Base-by-base conservation (phyloP, 2,113 vertebrate species). In the Eupsittula cactorum region DNA sequence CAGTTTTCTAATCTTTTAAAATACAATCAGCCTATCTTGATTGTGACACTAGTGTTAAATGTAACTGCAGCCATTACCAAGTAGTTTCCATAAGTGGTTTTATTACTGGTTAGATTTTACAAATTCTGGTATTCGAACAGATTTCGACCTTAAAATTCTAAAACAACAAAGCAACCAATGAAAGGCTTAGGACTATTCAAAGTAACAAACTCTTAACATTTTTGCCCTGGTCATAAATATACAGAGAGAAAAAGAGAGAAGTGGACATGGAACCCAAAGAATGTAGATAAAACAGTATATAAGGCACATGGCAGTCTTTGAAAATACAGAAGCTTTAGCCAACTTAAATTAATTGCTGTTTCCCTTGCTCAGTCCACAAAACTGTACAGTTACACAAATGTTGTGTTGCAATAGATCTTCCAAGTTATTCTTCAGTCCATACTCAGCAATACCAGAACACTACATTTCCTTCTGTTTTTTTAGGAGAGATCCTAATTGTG, bases 371-470 rank as follows among this genome's bases (percentile, higher is more conserved):
- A 98, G 98, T 98, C 98, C 99, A 98, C 98, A 98, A 98, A 98
- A 98, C 98, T 98, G 98, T 98, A 99, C 98, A 99, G 98, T 97
- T 98, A 99, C 99, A 99, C 99, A 99, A 99, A 99, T 99, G 99
- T 98, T 99, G 98, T 99, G 98, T 98, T 98, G 98, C 97, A 94
- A 98, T 97, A 96, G 98, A 97, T 98, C 98, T 98, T 98, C 98
- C 98, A 98, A 98, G 97, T 97, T 96, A 97, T 97, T 98, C 97
- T 97, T 98, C 97, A 96, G 97, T 98, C 98, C 98, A 88, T 98
- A 98, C 98, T 98, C 97, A 96, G 7, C 97, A 95, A 97, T 77
- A 97, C 97, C 97, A 93, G 96, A 98, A 98, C 97, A 97, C 98
- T 98, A 97, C 97, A 35, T 82, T 98, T 98, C 98, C 97, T 97